Base-by-base conservation (phyloP, 2,113 vertebrate species). In the Pseudorasbora parva region DNA sequence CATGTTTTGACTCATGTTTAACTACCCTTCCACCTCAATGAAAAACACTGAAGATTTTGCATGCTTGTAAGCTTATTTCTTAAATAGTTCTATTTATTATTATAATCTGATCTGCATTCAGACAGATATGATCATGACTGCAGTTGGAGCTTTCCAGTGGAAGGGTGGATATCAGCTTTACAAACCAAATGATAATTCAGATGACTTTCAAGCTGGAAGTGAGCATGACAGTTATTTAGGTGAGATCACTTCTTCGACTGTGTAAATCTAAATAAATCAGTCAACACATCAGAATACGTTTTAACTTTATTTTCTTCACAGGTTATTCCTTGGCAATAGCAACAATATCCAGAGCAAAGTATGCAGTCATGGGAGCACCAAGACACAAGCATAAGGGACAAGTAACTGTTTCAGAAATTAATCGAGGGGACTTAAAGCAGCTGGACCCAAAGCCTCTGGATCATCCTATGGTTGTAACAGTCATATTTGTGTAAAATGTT, bases 291-390 rank as follows among this genome's bases (percentile, higher is more conserved):
- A 57, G n/a, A 49, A 69, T 25, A 30, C 19, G 14, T 73, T 21
- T 73, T 6, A 21, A 25, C 21, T 14, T 21, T 10, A 14, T n/a
- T 87, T 25, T 73, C 3, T 73, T 88, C 1, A 17, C 15, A 94
- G 94, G 94, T 85, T 94, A 94, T 72, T 93, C 93, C 25, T 92
- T 94, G 76, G 83, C 88, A n/a, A 59, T 91, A 15, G 91, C 89
- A 8, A 78, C 1, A 45, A 87, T 27, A 0, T 0, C 0, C 0
- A 0, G 0, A 2, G 59, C 33, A 0, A 30, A 0, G 0, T 23
- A 92, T 77, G 88, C 89, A 10, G 75, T 93, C 66, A 27, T 90
- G 82, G 94, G 94, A 21, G 94, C 93, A 45, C 94, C 94, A 7
- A 90, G 94, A 86, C 89, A 92, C 75, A 0, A 84, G 14, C 93